Evolutionary conservation across 2,113 vertebrate genomes (phyloP).

Genomic region (Maccullochella peelii): DNA sequence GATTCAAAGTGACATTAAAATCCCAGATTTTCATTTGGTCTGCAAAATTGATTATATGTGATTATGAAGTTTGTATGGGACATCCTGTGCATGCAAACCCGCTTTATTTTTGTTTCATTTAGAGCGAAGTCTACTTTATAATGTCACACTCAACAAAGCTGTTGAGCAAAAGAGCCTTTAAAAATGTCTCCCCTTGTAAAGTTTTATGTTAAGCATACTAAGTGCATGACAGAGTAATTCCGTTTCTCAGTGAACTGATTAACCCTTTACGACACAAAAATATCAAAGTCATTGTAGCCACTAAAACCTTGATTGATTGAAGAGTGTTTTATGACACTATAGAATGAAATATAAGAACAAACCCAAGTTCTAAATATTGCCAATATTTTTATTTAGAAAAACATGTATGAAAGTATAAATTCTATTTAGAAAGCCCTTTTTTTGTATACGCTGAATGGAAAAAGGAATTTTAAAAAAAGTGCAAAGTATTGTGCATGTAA

Average conservation of each 20-base stretch:
- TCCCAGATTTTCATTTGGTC: neutral
- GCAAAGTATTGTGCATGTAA: slow-evolving; percentile 61
- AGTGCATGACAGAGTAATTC: neutral
- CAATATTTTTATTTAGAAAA: slow-evolving; percentile 42
- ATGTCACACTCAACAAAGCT: neutral
- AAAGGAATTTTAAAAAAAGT: slow-evolving; percentile 32
- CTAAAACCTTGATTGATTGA: neutral
- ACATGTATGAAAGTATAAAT: neutral
- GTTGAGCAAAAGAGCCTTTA: neutral
- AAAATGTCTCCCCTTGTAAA: neutral
- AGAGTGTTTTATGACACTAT: neutral
- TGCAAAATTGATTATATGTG: neutral
- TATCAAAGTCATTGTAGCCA: neutral
- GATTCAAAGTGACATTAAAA: neutral
- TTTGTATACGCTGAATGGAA: slow-evolving; percentile 6
- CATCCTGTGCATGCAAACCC: neutral
- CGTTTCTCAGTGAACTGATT: neutral
- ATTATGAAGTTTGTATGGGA: neutral
- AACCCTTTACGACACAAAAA: neutral
- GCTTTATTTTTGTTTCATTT: neutral
- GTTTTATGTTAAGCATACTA: neutral
- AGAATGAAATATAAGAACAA: neutral
- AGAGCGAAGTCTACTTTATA: neutral
- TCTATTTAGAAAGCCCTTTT: neutral
- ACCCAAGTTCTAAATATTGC: neutral